Evolutionary conservation across 2,888 invertebrate species (phyloP).

Genomic region (Leptopterna dolabrata): DNA sequence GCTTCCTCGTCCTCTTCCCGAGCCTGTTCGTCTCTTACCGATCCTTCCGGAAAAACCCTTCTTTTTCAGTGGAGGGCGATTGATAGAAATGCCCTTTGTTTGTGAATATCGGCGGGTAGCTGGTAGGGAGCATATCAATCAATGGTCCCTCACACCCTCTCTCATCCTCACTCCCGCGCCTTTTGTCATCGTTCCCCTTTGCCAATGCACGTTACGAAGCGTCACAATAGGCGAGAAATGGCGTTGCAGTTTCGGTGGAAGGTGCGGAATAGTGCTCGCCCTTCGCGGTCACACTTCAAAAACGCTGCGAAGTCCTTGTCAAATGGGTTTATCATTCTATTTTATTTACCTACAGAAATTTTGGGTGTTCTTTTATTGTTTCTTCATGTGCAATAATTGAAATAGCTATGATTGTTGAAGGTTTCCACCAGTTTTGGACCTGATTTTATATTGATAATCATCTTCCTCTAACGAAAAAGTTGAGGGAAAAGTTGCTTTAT

Average conservation of each 20-base stretch:
- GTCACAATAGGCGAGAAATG: background rate
- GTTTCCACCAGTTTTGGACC: no score
- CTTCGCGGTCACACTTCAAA: background rate
- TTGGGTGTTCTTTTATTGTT: no score
- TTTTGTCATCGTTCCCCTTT: background rate
- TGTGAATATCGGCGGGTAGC: background rate
- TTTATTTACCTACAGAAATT: no score
- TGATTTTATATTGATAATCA: no score
- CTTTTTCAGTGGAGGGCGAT: background rate
- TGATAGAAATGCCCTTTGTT: constrained; percentile 25
- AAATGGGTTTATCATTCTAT: no score
- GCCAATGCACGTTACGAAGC: background rate
- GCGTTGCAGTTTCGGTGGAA: background rate
- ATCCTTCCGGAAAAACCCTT: background rate
- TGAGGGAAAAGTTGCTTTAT: no score
- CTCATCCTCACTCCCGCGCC: background rate
- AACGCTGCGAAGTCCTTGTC: no score
- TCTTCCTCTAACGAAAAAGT: no score
- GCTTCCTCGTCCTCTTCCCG: background rate
- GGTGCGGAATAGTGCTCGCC: background rate
- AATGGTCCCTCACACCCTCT: background rate
- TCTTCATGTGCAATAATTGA: no score
- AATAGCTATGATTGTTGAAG: no score
- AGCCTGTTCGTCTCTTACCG: background rate
- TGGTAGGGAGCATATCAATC: constrained; percentile 8